Evolutionary conservation across 2,888 invertebrate genomes (phyloP), one percentile per base, ranked within the genome.

Genomic region (Tineola bisselliella): DNA sequence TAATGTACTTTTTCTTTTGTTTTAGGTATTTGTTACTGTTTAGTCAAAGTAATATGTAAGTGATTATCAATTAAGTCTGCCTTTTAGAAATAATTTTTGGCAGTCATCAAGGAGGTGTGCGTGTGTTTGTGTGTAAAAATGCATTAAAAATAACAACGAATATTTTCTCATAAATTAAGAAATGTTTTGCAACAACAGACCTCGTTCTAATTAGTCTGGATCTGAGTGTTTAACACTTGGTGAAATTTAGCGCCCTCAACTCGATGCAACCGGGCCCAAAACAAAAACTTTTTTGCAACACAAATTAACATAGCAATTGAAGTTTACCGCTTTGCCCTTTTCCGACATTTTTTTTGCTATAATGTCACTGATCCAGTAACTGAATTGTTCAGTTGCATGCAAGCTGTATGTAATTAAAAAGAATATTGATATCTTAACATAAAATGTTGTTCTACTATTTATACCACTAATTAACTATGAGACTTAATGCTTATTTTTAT

Each of bases 171-270:
- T 72, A 74, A 61, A 19, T 56, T 56, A 6, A 19, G 58, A 33
- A 58, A 66, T 61, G 68, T 84, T 73, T 76, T 70, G 83, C 74
- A 84, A 84, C 70, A 19, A 64, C 65, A 63, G 73, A 74, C 86
- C 83, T 84, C 73, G 84, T 68, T 78, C 81, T 75, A 76, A 77
- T 82, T 83, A 76, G 72, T 73, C 69, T 67, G 67, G 69, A 56
- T 30, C n/a, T 56, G 67, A 63, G 69, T 67, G 75, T 76, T 81
- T 83, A 81, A 76, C 80, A 78, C 76, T 68, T 79, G 72, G 71
- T 65, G 68, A 67, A 70, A 65, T 69, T 79, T 77, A 79, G 75
- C 76, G 71, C 69, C 68, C 64, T 65, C 66, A 65, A 19, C 2
- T 56, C 18, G 38, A 12, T 4, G 52, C 12, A 58, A 58, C 58